Evolutionary conservation across 2,797 vertebrate species (phyloP).

Genomic region (Pseudomugil tenellus): DNA sequence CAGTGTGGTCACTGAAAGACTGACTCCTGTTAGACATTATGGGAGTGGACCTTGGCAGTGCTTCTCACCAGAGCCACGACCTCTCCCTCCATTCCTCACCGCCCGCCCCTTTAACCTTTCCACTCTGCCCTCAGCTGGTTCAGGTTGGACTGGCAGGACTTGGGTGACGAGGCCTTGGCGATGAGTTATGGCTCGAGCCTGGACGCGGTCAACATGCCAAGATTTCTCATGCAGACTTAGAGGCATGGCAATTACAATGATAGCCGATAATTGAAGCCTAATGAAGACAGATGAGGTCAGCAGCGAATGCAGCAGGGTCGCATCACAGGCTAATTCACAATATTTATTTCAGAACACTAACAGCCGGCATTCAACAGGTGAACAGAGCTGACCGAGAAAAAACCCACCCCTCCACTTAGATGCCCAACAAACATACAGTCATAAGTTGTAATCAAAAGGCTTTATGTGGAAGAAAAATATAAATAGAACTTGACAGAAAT

Average conservation of each 20-base stretch:
- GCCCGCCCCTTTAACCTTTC: slow-evolving; percentile 61
- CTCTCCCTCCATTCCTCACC: slow-evolving; percentile 47
- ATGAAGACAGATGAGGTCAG: slow-evolving; percentile 76
- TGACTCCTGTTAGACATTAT: slow-evolving; percentile 58
- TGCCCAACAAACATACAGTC: slow-evolving; percentile 12
- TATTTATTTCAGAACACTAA: slow-evolving; percentile 53
- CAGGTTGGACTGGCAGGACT: slow-evolving; percentile 34
- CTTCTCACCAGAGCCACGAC: slow-evolving; percentile 71
- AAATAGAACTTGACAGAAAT: slow-evolving; percentile 30
- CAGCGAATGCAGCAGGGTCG: slow-evolving; percentile 45
- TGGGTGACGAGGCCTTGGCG: slow-evolving; percentile 26
- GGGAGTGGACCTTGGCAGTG: slow-evolving; percentile 55
- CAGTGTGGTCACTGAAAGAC: slow-evolving; percentile 42
- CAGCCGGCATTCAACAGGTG: slow-evolving; percentile 57
- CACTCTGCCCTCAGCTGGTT: slow-evolving; percentile 49
- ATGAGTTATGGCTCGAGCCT: slow-evolving; percentile 59
- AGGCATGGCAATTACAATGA: slow-evolving; percentile 69
- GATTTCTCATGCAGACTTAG: slow-evolving; percentile 65
- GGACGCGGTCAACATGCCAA: slow-evolving; percentile 46
- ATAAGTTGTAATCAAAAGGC: background rate
- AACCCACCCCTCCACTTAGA: background rate
- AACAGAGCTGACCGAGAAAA: slow-evolving; percentile 19
- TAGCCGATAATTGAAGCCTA: slow-evolving; percentile 64
- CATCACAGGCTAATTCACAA: slow-evolving; percentile 56
- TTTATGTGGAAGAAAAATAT: background rate